Percentiles rank a stretch among this genome's conserved stretches.
phyloP scores from a whole-genome alignment of 2,888 invertebrate genomes.

The Graphium colonna region DNA sequence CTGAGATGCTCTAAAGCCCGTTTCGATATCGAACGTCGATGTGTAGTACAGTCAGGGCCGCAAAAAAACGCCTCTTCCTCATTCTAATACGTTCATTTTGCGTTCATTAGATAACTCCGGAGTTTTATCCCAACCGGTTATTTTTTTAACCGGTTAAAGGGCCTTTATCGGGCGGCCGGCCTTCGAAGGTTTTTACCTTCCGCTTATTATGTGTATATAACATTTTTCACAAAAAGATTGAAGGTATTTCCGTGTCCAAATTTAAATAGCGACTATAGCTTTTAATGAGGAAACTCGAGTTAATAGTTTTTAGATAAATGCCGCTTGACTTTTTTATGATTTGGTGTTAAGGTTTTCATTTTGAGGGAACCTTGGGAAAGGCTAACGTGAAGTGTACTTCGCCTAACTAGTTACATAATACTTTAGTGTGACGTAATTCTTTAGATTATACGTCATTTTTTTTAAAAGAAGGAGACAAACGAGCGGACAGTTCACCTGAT shows the following conservation, averaged over 20 bases:
- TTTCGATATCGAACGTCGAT: background rate
- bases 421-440: no score
- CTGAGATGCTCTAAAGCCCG: background rate
- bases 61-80: slow-evolving; percentile 34
- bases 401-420: background rate
- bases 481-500: no score
- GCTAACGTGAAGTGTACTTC: background rate
- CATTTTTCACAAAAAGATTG: slow-evolving; percentile 26
- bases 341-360: no score
- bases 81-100: slow-evolving; percentile 34
- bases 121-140: slow-evolving; percentile 23
- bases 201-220: slow-evolving; percentile 32
- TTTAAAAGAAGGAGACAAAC: no score
- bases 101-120: slow-evolving; percentile 37
- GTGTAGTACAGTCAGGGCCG: slow-evolving; percentile 14
- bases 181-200: slow-evolving; percentile 44
- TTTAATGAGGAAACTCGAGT: slow-evolving; percentile 2
- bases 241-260: slow-evolving; percentile 32
- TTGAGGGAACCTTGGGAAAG: background rate
- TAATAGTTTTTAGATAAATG: background rate
- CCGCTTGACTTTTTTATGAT: no score
- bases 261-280: slow-evolving; percentile 11
- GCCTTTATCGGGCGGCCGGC: slow-evolving; percentile 35
- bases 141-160: slow-evolving; percentile 33
- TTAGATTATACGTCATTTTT: no score